phyloP scores from a whole-genome alignment of 2,797 vertebrate species.

The Hipposideros larvatus region DNA sequence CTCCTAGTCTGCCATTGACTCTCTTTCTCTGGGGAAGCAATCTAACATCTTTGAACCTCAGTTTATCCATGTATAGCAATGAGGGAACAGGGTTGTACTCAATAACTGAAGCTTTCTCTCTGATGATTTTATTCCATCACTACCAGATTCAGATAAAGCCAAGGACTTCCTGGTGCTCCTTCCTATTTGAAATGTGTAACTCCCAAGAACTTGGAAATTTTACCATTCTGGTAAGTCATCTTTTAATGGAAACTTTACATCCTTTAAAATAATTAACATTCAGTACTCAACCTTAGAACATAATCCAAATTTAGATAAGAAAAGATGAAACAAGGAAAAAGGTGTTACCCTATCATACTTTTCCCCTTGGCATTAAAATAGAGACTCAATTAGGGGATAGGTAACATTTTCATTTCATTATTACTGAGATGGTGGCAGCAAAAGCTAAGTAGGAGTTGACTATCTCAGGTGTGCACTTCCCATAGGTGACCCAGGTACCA shows the following conservation, averaged over 20 bases:
- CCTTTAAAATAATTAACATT: conserved; percentile 70
- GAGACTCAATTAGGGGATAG: not conserved
- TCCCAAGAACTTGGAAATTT: conserved; percentile 33
- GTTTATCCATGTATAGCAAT: not conserved
- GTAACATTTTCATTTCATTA: conserved; percentile 26
- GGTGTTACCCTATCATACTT: not conserved
- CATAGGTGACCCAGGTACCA: not conserved
- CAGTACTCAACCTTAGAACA: conserved; percentile 64
- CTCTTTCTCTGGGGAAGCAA: not conserved
- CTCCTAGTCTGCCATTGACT: not conserved
- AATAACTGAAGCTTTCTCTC: not conserved
- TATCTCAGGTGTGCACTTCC: not conserved
- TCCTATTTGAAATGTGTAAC: conserved; percentile 14
- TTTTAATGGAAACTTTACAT: conserved; percentile 56
- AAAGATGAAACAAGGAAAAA: conserved; percentile 47
- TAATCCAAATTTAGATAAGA: conserved; percentile 69
- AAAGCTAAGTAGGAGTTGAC: not conserved
- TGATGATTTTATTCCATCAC: not conserved
- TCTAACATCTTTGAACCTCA: not conserved
- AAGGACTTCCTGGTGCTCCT: not conserved
- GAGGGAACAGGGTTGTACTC: not conserved
- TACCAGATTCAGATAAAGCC: not conserved
- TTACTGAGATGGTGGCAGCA: not conserved
- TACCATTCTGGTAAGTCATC: conserved; percentile 24
- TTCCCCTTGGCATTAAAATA: conserved; percentile 45